Base-by-base conservation (phyloP, 2,113 vertebrate species). In the Petroica traversi region DNA sequence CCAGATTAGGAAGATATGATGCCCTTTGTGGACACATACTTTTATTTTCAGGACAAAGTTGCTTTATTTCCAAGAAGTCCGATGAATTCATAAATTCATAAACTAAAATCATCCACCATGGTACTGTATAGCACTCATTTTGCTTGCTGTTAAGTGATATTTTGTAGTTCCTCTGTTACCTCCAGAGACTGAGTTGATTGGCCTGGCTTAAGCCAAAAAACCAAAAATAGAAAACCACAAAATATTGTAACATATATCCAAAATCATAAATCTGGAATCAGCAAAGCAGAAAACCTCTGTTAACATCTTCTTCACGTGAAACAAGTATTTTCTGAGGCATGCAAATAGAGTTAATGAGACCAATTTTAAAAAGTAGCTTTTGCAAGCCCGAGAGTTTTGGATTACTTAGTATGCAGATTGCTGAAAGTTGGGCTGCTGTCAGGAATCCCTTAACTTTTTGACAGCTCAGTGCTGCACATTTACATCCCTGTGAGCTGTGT, bases 1-100 rank as follows among this genome's bases (percentile, higher is more conserved):
- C 74, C 77, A 91, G 61, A 96, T 93, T 95, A 95, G 71, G 72
- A 74, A 86, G 48, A 78, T 83, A 94, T 89, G 36, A 55, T 91
- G 79, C 59, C 59, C 17, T 89, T 97, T 88, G 74, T 94, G 85
- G 63, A 85, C 68, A 55, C 19, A 43, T 63, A 64, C 34, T 87
- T 91, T 93, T 77, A 73, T 76, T 92, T 92, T 92, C 66, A 80
- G 43, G 80, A 92, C 40, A 72, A 94, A 95, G 28, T 62, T 94
- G 62, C 25, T n/a, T 75, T 91, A 68, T 45, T 91, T 83, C 77
- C 68, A 96, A 95, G 73, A 89, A 84, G 36, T 33, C 72, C 90
- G 82, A 88, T 52, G 24, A 84, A 95, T 68, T 71, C 36, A 51
- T 82, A 85, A 51, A 64, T 41, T 64, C 40, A 41, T n/a, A n/a